Conservation (phyloP, 2,113 vertebrate genomes). For the Anhinga anhinga region DNA sequence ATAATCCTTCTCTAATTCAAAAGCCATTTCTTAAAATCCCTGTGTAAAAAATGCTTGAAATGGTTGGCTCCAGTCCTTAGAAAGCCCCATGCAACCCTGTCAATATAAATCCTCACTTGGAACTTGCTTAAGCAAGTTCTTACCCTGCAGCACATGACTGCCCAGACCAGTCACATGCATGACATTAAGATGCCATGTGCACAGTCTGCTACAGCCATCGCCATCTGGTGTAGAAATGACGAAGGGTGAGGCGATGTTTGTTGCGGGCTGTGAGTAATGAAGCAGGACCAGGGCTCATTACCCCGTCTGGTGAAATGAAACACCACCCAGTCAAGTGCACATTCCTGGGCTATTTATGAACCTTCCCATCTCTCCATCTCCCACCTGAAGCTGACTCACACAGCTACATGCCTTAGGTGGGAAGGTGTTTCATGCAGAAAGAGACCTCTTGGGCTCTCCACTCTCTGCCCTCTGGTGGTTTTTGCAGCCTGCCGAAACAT, state of each 20-base stretch:
- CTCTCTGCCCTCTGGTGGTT: background rate
- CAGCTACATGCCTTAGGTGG: background rate
- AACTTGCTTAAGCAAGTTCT: background rate
- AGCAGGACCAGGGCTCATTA: background rate
- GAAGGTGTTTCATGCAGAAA: background rate
- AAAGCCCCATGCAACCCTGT: background rate
- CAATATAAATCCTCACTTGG: background rate
- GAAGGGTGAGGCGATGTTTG: background rate
- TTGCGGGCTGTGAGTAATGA: background rate
- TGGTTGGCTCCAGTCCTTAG: background rate
- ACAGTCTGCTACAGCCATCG: background rate
- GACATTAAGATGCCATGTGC: background rate
- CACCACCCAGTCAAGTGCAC: background rate
- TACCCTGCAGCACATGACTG: background rate
- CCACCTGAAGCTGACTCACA: background rate
- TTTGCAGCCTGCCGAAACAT: background rate
- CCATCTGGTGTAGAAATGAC: background rate
- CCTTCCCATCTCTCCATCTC: background rate
- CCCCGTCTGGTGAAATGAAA: background rate
- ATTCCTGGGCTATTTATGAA: background rate
- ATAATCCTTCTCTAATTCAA: background rate
- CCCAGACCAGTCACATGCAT: background rate
- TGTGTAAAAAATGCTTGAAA: background rate
- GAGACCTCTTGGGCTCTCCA: background rate
- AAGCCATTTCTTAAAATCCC: background rate